A percentile compares a stretch with the other conserved stretches of the same genome.
phyloP scores from a whole-genome alignment of 2,113 vertebrate genomes.

The Ariopsis seemanni region DNA sequence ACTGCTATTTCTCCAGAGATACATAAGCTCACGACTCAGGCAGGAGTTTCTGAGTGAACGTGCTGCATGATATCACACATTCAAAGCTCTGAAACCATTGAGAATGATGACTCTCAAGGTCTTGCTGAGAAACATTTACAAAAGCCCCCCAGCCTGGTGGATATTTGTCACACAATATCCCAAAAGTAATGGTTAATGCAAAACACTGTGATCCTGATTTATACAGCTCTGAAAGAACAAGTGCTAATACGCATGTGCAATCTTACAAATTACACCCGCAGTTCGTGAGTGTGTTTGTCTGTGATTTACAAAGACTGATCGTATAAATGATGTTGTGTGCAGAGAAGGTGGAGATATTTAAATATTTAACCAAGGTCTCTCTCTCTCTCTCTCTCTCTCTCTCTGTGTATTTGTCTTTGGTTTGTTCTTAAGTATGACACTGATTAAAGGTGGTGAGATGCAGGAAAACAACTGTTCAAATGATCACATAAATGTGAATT shows the following conservation, averaged over 20 bases:
- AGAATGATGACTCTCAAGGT: neutral
- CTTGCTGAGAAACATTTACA: neutral
- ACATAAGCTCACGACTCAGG: neutral
- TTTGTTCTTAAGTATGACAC: neutral
- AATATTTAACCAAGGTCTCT: neutral
- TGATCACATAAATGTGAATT: no score
- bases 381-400: neutral
- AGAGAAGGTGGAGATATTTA: neutral
- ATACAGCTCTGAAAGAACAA: neutral
- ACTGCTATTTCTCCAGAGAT: neutral
- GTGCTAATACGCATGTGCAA: neutral
- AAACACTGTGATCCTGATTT: neutral
- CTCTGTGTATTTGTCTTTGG: neutral
- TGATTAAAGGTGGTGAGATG: neutral
- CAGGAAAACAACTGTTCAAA: neutral
- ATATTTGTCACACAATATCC: neutral
- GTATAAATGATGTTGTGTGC: neutral
- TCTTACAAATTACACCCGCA: neutral
- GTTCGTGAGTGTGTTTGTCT: neutral
- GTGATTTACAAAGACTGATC: neutral
- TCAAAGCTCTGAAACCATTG: neutral
- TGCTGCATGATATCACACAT: neutral
- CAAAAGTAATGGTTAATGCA: neutral
- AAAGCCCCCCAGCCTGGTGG: neutral
- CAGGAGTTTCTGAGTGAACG: neutral